Evolutionary conservation across 2,888 invertebrate genomes (phyloP), one percentile per base, ranked within the genome.

Genomic region (Arctia plantaginis): DNA sequence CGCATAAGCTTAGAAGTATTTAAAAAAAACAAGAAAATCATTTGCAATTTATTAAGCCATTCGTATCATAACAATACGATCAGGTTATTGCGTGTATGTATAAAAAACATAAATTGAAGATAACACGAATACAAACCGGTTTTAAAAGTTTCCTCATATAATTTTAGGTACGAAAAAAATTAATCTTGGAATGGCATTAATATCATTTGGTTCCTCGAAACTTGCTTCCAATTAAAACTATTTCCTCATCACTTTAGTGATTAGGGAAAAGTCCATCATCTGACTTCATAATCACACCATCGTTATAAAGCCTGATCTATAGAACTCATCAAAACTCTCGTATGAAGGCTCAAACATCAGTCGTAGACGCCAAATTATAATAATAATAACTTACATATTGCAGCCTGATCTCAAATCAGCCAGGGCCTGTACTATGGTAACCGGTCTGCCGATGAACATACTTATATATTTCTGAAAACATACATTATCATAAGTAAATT

Each of bases 51-150:
- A 3, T 27, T 10, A 27, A n/a, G 8, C n/a, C n/a, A n/a, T 55
- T n/a, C 27, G 15, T 27, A 15, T 3, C 27, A 55, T 27, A 59
- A 59, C 27, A 27, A 27, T 27, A 59, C 13, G 13, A n/a, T 27
- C 59, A 27, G 12, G 15, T 23, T 47, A 6, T 71, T 64, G 39
- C 20, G 15, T 44, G 35, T 15, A 44, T n/a, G 23, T 35, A 65
- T n/a, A 65, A 35, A 67, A 67, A 44, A 66, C 66, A 66, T 18
- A 41, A 3, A 66, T 41, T 41, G 41, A 27, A 66, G 0, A 44
- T 23, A 35, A 51, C 33, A 47, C 15, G 68, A 35, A 68, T 33
- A 33, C 1, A 68, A 68, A 68, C 68, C 35, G 44, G 68, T 68
- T n/a, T 47, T 7, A 7, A 35, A 23, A 23, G n/a, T 68, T 47